Evolutionary conservation across 2,113 vertebrate species (phyloP), one percentile per base, ranked within the genome.

Genomic region (Podarcis muralis): DNA sequence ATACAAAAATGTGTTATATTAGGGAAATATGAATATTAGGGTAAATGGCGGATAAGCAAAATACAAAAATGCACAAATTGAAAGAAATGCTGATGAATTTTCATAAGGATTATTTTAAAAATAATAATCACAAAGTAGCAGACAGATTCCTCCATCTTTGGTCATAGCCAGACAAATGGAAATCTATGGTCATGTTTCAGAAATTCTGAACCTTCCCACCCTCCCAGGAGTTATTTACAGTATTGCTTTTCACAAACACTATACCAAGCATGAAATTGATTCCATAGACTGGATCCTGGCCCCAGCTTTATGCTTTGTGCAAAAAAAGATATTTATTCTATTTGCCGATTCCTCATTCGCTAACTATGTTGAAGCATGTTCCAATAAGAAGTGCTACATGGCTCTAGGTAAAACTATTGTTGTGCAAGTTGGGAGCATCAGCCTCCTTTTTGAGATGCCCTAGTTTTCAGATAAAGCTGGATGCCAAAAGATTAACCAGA

Each of bases 401-500:
- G 82, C 53, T 22, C 6, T 25, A 84, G 0, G 3, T 37, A 43
- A 22, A 57, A 13, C 32, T 12, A 6, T 7, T 66, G 43, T 57
- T 1, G 0, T 0, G 0, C 11, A 3, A 6, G 3, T 83, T 59
- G 20, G 30, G 87, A 48, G 1, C 15, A 68, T 81, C 71, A 88
- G 57, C 43, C 16, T 8, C 48, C 27, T 76, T 35, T 23, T 57
- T 25, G 0, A 43, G 0, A 1, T 72, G 5, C 27, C 0, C 77
- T 7, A 35, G 4, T 57, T 91, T 89, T 81, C 2, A 87, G 0
- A 32, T 25, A 48, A 35, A 86, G 18, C 8, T 72, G 68, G 12
- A n/a, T 23, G 48, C 30, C 3, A 25, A 57, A 57, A 53, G 43
- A 71, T n/a, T 0, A 72, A 48, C 11, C 9, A 48, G 9, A 48